A percentile compares a stretch with the other conserved stretches of the same genome.
Evolutionary conservation across 2,113 vertebrate species (phyloP).

Genomic region (Aegypius monachus): DNA sequence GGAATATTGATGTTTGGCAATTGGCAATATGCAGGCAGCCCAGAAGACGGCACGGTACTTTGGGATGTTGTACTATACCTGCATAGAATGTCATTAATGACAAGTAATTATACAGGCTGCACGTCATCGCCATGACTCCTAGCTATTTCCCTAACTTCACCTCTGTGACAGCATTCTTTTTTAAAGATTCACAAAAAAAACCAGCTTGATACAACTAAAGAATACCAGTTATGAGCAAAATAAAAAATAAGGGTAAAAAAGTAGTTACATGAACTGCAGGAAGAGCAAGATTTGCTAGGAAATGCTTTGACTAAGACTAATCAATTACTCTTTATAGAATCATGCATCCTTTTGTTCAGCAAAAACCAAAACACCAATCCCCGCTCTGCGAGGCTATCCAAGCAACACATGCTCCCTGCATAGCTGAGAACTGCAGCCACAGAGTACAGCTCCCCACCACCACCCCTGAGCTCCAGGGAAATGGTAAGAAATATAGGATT

Average conservation of each 20-base stretch:
- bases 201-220: neutral
- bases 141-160: neutral
- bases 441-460: neutral
- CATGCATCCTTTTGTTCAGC: neutral
- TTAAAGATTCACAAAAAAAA: neutral
- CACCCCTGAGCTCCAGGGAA: neutral
- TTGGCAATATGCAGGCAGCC: neutral
- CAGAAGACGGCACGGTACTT: neutral
- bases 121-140: neutral
- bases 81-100: neutral
- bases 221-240: neutral
- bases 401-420: neutral
- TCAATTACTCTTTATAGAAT: neutral
- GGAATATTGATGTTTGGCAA: neutral
- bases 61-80: neutral
- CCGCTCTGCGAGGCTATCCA: neutral
- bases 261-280: neutral
- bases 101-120: neutral
- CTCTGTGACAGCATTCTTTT: neutral
- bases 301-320: neutral
- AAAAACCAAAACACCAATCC: neutral
- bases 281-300: neutral
- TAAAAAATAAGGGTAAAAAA: neutral
- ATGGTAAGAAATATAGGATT: neutral
- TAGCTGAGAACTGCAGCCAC: neutral